Conservation (phyloP, 1,140 invertebrate genomes). For the Drosophila bipectinata region DNA sequence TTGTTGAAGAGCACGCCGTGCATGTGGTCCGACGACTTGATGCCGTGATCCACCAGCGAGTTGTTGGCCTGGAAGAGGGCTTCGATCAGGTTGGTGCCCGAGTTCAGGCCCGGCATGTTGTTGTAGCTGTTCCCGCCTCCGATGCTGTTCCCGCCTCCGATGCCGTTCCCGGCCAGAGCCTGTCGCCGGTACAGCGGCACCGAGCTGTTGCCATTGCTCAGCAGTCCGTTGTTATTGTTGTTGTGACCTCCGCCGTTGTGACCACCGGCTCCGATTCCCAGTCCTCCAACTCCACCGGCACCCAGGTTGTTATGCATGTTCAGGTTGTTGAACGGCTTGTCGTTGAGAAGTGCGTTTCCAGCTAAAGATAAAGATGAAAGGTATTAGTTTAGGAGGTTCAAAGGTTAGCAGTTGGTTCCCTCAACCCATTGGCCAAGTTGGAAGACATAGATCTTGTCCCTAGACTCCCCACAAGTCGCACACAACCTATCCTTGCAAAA, state of each 20-base stretch:
- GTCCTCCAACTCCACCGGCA: slow-evolving; percentile 10
- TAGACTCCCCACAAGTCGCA: neutral
- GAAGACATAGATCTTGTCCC: neutral
- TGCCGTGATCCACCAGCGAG: slow-evolving; percentile 49
- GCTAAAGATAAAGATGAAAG: slow-evolving; percentile 3
- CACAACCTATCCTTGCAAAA: neutral
- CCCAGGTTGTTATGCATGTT: slow-evolving; percentile 55
- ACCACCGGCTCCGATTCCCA: slow-evolving; percentile 14
- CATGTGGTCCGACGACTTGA: slow-evolving; percentile 63
- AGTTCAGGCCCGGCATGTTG: slow-evolving; percentile 66
- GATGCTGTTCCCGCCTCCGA: slow-evolving; percentile 64
- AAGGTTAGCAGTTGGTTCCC: neutral
- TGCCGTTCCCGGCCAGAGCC: slow-evolving; percentile 73
- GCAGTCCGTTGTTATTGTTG: slow-evolving; percentile 45
- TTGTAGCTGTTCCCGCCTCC: slow-evolving; percentile 67
- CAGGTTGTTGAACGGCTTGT: slow-evolving; percentile 59
- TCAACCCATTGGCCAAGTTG: neutral
- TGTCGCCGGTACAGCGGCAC: slow-evolving; percentile 85
- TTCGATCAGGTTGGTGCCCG: slow-evolving; percentile 70
- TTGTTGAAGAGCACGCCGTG: slow-evolving; percentile 74
- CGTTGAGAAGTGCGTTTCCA: slow-evolving; percentile 56
- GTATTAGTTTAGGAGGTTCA: neutral
- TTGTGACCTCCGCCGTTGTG: slow-evolving; percentile 8
- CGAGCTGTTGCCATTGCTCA: slow-evolving; percentile 70
- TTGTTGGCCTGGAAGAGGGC: slow-evolving; percentile 75